Percentiles rank a stretch among this genome's conserved stretches.
These are phyloP conservation scores for Stenotaenia linearis DNA, from an alignment of 2,888 invertebrate genomes.

Conservation along the genomic window DNA sequence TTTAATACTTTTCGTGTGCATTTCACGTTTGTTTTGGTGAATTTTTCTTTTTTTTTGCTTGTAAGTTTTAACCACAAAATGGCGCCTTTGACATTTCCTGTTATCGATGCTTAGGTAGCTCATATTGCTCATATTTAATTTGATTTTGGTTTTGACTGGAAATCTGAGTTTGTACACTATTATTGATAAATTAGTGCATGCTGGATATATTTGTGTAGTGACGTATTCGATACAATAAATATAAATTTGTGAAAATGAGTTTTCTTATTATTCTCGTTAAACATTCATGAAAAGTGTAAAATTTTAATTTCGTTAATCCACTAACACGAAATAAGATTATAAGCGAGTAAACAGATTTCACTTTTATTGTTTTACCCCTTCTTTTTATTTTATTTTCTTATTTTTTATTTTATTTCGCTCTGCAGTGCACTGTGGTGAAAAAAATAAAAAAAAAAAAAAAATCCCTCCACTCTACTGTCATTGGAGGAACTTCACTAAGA, in stretches of 20 bases:
- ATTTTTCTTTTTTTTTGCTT: neutral
- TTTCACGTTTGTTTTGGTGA: neutral
- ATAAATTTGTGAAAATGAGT: neutral
- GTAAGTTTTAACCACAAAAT: neutral
- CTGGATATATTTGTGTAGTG: conserved; percentile 1
- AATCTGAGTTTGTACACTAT: neutral
- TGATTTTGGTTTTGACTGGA: neutral
- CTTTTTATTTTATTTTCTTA: neutral
- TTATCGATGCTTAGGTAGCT: neutral
- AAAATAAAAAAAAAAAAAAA: neutral
- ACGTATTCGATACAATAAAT: neutral
- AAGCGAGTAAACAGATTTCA: neutral
- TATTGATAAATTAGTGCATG: conserved; percentile 15
- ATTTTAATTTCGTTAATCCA: neutral
- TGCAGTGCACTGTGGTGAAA: neutral
- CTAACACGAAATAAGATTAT: neutral
- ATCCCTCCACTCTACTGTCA: neutral
- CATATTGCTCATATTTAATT: neutral
- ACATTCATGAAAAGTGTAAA: neutral
- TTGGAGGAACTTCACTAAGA: neutral
- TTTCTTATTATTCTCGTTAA: too few relatives aligned
- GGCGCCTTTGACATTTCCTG: neutral
- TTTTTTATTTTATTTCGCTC: neutral
- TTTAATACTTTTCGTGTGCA: neutral
- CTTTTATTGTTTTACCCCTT: neutral